Evolutionary conservation across 2,797 vertebrate genomes (phyloP).

Genomic region (Tenualosa thibaudeaui): DNA sequence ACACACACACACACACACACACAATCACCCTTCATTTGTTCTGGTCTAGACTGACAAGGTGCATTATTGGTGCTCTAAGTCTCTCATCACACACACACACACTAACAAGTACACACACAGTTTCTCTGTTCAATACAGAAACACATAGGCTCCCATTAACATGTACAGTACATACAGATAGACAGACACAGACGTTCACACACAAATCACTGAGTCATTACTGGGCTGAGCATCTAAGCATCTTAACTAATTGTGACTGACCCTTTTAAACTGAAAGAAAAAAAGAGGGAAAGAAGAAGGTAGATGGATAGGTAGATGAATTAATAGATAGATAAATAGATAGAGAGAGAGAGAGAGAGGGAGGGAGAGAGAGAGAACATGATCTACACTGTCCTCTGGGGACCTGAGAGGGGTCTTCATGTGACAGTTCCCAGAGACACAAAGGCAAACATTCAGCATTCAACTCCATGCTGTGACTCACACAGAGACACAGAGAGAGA

Average conservation of each 20-base stretch:
- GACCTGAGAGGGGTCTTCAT: background rate
- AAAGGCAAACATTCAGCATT: background rate
- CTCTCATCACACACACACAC: background rate
- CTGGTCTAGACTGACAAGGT: background rate
- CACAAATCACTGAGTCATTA: background rate
- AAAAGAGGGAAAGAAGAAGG: background rate
- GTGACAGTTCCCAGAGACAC: constrained; percentile 13
- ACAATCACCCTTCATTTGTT: background rate
- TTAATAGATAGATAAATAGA: background rate
- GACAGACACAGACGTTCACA: background rate
- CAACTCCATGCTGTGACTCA: background rate
- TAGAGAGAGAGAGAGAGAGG: background rate
- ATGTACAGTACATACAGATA: background rate
- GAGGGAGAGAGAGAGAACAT: background rate
- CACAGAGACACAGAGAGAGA: background rate
- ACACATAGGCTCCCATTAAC: background rate
- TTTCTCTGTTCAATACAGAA: background rate
- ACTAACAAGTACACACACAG: background rate
- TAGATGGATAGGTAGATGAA: background rate
- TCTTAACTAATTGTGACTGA: background rate
- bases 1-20: background rate
- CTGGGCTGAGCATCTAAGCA: background rate
- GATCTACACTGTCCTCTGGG: background rate
- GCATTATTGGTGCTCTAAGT: background rate
- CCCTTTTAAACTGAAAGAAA: background rate